These are phyloP conservation scores for Hypothenemus hampei DNA, from an alignment of 1,140 invertebrate species.

Conservation along the genomic window DNA sequence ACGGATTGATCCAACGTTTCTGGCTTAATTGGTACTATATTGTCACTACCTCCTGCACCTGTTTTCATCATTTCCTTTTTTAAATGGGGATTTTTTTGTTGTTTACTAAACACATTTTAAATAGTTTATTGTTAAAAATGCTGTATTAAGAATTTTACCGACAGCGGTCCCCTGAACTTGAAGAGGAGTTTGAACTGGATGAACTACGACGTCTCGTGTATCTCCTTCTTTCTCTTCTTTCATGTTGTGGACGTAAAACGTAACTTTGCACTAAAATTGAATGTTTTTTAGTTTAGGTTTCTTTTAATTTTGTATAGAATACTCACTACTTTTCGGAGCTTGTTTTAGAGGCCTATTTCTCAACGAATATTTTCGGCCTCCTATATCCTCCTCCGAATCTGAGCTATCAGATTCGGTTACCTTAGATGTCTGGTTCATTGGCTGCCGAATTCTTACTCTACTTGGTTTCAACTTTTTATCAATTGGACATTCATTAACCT, in stretches of 20 bases:
- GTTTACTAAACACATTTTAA: constrained; percentile 30
- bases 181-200: constrained; percentile 33
- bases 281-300: background rate
- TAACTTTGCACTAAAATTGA: constrained; percentile 32
- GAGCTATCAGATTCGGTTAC: constrained; percentile 21
- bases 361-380: constrained; percentile 35
- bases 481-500: constrained; percentile 16
- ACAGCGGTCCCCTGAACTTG: constrained; percentile 30
- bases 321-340: constrained; percentile 34
- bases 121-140: background rate
- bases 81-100: constrained; percentile 38
- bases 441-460: constrained; percentile 8
- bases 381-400: constrained; percentile 31
- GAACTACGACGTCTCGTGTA: constrained; percentile 27
- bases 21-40: constrained; percentile 42
- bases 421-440: constrained; percentile 12
- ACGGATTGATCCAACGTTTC: constrained; percentile 42
- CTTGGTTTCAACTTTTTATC: background rate
- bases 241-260: constrained; percentile 18
- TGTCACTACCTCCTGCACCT: constrained; percentile 35
- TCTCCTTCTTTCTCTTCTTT: constrained; percentile 25
- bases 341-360: constrained; percentile 36
- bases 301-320: background rate
- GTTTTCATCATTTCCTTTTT: constrained; percentile 42
- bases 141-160: constrained; percentile 6